Conservation (phyloP, 2,113 vertebrate genomes). For the Cisticola juncidis region DNA sequence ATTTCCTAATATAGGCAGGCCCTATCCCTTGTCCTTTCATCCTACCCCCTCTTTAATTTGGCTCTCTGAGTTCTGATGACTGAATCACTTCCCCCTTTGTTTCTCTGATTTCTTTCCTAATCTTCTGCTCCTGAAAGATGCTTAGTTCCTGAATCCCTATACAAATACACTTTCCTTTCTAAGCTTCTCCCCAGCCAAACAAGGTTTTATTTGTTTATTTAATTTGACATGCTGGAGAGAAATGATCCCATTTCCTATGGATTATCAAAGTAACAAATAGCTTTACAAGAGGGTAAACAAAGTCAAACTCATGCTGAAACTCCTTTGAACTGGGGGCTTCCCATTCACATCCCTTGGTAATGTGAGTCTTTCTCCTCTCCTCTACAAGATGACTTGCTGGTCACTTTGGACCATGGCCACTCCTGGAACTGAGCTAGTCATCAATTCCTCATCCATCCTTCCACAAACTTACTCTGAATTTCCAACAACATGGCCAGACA, state of each 20-base stretch:
- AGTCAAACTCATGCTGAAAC: constrained; percentile 32
- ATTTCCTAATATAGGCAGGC: constrained; percentile 56
- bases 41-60: constrained; percentile 6
- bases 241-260: constrained; percentile 66
- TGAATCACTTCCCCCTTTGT: constrained; percentile 40
- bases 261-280: constrained; percentile 64
- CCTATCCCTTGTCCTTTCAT: background rate
- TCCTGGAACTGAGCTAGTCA: background rate
- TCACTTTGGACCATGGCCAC: background rate
- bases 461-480: background rate
- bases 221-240: constrained; percentile 62
- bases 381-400: background rate
- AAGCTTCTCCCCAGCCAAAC: constrained; percentile 61
- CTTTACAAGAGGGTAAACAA: constrained; percentile 68
- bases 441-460: background rate
- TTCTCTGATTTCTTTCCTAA: constrained; percentile 62
- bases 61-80: constrained; percentile 22
- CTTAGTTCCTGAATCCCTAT: constrained; percentile 61
- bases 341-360: background rate
- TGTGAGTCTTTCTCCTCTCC: background rate
- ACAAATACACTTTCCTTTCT: constrained; percentile 62
- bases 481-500: background rate
- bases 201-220: constrained; percentile 71
- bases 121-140: constrained; percentile 59
- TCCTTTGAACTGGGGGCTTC: constrained; percentile 44